Evolutionary conservation across 2,888 invertebrate genomes (phyloP).

Genomic region (Creontiades dilutus): DNA sequence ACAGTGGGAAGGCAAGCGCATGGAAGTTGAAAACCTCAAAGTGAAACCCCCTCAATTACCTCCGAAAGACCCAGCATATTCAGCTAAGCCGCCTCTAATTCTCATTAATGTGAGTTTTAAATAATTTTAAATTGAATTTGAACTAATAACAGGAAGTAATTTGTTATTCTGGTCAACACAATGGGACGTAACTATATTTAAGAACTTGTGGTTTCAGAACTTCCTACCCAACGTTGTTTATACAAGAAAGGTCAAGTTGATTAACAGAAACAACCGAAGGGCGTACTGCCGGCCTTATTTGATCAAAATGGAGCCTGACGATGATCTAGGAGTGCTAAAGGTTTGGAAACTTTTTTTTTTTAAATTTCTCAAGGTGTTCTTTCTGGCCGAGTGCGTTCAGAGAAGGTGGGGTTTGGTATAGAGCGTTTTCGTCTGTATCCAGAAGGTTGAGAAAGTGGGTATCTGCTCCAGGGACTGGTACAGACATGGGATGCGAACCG

Average conservation of each 20-base stretch:
- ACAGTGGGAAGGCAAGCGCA: constrained; percentile 39
- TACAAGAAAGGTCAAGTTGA: constrained; percentile 53
- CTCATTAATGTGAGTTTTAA: constrained; percentile 43
- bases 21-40: constrained; percentile 30
- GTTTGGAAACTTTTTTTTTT: neutral
- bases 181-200: too few species aligned
- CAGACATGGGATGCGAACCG: too few species aligned
- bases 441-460: too few species aligned
- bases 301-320: constrained; percentile 59
- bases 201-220: constrained; percentile 60
- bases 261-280: constrained; percentile 44
- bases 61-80: constrained; percentile 12
- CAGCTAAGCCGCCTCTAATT: constrained; percentile 31
- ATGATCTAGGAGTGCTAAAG: constrained; percentile 56
- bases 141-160: too few species aligned
- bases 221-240: constrained; percentile 57
- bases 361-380: too few species aligned
- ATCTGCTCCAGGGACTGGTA: too few species aligned
- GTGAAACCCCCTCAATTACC: neutral
- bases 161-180: too few species aligned
- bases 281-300: constrained; percentile 57
- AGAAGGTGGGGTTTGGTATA: too few species aligned
- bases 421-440: too few species aligned
- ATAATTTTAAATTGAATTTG: too few species aligned
- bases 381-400: too few species aligned